Base-by-base conservation (phyloP, 2,113 vertebrate genomes). In the Noctilio leporinus region DNA sequence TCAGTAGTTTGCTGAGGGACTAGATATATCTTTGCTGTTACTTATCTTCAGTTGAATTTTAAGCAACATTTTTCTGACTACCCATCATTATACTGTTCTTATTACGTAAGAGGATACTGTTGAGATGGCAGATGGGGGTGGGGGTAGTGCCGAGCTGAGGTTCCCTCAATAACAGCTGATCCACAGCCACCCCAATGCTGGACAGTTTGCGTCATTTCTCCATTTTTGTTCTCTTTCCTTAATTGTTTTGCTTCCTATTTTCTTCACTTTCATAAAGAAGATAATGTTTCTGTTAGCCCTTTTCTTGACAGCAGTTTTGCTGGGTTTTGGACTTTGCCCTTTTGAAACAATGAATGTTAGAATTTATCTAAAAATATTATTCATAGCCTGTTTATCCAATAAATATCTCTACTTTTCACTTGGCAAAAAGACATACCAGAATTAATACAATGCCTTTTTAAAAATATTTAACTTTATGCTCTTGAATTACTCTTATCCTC, bases 1-100 rank as follows among this genome's bases (percentile, higher is more conserved):
- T 96, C 96, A 97, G 95, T 94, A 97, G 94, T 97, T 97, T 95
- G 96, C 94, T 7, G 64, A 94, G 95, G 80, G 94, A 95, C 95
- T 95, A 87, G 97, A 97, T 89, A 97, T 94, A 97, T 96, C 97
- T 98, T 96, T 95, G 94, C 95, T 94, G 87, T 96, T 96, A 86
- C 94, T 97, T 97, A 95, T 95, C 96, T 93, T 96, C 94, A 98
- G 16, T 73, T 91, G 95, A 97, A 97, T 92, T 91, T 73, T 97
- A 95, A 97, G 89, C 91, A 96, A 95, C 82, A 91, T 95, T 91
- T 96, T 96, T 97, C 96, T 98, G 97, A 93, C 96, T 97, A 94
- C 49, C 55, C 95, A 93, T 57, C 15, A 1, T 90, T 80, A 64
- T 17, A 88, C 96, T 86, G 51, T 70, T 89, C 62, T 95, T 95